Conservation (phyloP, 2,888 invertebrate genomes). For the Trissolcus japonicus region DNA sequence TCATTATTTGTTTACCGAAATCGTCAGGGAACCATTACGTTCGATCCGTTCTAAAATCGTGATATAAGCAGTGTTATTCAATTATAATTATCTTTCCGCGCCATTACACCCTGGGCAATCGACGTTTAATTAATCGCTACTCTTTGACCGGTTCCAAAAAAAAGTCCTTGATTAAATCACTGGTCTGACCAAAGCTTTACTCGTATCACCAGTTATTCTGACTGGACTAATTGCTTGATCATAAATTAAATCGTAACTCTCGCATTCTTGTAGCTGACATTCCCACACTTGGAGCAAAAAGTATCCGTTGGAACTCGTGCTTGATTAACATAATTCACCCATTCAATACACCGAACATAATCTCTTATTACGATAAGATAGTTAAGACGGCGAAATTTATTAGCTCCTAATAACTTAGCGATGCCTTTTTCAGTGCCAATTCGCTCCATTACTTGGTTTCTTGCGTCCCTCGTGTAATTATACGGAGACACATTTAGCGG, state of each 20-base stretch:
- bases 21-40: too few species aligned
- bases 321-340: conserved; percentile 22
- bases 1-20: too few species aligned
- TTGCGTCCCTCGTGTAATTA: conserved; percentile 24
- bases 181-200: conserved; percentile 7
- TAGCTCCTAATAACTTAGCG: conserved; percentile 20
- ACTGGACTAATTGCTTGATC: conserved; percentile 6
- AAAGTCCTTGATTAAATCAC: neutral
- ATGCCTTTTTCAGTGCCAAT: conserved; percentile 12
- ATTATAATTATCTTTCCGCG: too few species aligned
- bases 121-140: conserved; percentile 3
- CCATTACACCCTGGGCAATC: neutral
- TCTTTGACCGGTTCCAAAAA: too few species aligned
- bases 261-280: neutral
- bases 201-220: conserved; percentile 7
- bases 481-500: conserved; percentile 19
- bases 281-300: neutral
- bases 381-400: conserved; percentile 21
- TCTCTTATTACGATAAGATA: conserved; percentile 17
- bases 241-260: conserved; percentile 15
- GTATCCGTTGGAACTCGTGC: neutral
- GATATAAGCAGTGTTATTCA: too few species aligned
- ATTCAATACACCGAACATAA: conserved; percentile 9
- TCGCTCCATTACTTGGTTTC: conserved; percentile 13
- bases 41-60: too few species aligned